Conservation (phyloP, 2,888 invertebrate species). For the Masnerella sp. region DNA sequence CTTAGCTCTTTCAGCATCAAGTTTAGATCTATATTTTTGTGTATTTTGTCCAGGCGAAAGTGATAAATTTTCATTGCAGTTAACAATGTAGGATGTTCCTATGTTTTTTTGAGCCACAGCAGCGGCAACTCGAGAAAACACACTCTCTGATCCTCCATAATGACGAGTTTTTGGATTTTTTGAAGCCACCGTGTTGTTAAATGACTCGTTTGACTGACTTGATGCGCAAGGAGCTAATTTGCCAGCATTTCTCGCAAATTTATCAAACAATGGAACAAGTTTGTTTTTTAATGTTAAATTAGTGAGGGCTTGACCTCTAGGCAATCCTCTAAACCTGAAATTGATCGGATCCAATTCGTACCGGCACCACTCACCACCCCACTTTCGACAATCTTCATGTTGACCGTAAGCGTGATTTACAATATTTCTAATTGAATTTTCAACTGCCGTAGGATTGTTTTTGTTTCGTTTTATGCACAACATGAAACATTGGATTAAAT, state of each 20-base stretch:
- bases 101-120: conserved; percentile 46
- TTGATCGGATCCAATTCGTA: not conserved
- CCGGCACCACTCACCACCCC: conserved; percentile 20
- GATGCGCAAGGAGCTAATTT: conserved; percentile 51
- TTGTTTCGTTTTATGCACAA: not conserved
- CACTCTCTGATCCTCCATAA: conserved; percentile 54
- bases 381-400: conserved; percentile 10
- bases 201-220: conserved; percentile 55
- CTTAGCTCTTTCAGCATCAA: not conserved
- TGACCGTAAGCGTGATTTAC: conserved; percentile 13
- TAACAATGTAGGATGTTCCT: conserved; percentile 21
- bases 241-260: conserved; percentile 28
- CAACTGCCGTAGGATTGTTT: not conserved
- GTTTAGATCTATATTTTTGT: conserved; percentile 31
- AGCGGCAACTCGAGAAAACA: conserved; percentile 34
- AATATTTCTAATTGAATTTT: conserved; percentile 8
- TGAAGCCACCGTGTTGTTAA: conserved; percentile 40
- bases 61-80: conserved; percentile 21
- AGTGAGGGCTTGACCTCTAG: conserved; percentile 23
- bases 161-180: conserved; percentile 48
- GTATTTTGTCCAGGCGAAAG: conserved; percentile 46
- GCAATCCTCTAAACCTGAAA: not conserved
- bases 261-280: conserved; percentile 38
- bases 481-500: not conserved
- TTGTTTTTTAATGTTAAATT: conserved; percentile 20